Evolutionary conservation across 2,797 vertebrate species (phyloP).

Genomic region (Danio albolineatus): DNA sequence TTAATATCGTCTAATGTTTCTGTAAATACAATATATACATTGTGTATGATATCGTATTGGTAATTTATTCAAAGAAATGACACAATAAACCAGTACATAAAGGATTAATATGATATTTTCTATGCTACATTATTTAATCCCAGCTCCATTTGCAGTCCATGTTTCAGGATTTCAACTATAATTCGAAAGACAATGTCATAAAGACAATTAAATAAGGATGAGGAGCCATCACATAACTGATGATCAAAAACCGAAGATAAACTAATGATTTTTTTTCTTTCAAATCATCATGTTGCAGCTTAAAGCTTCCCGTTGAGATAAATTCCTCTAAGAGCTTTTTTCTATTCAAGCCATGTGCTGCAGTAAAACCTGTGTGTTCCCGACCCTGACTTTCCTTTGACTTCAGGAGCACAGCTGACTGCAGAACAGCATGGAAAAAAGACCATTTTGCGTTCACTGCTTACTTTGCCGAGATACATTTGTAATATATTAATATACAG

Average conservation of each 20-base stretch:
- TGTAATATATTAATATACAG: not conserved
- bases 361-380: slow-evolving; percentile 41
- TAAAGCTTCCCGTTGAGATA: slow-evolving; percentile 16
- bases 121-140: not conserved
- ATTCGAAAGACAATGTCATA: slow-evolving; percentile 8
- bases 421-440: not conserved
- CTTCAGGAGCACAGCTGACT: slow-evolving; percentile 13
- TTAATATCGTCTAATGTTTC: not conserved
- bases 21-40: not conserved
- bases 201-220: not conserved
- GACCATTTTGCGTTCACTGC: not conserved
- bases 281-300: slow-evolving; percentile 37
- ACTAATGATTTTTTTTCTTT: slow-evolving; percentile 29
- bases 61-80: not conserved
- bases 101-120: not conserved
- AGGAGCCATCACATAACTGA: not conserved
- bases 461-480: not conserved
- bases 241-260: not conserved
- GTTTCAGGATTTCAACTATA: not conserved
- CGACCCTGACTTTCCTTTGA: slow-evolving; percentile 27
- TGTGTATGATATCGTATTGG: not conserved
- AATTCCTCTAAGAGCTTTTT: slow-evolving; percentile 1
- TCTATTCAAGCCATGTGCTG: not conserved
- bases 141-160: not conserved
- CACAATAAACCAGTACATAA: not conserved